These are phyloP conservation scores for Myodes glareolus DNA, from an alignment of 2,113 vertebrate species.

Conservation along the genomic window DNA sequence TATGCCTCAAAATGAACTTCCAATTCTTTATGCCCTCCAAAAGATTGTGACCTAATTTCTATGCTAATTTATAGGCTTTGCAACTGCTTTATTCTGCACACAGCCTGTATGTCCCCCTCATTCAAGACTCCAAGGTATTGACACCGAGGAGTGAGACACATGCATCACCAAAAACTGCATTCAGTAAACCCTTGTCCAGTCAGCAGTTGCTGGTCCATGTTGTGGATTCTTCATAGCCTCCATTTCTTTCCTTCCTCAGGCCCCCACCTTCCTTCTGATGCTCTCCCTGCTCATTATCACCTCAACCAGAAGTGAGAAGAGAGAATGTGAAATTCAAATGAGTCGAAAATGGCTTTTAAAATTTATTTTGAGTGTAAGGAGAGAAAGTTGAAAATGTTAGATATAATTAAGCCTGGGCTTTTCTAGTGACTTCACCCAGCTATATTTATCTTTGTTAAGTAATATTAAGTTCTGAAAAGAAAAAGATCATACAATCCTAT, in stretches of 20 bases:
- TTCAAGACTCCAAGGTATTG: slow-evolving; percentile 37
- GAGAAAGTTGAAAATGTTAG: slow-evolving; percentile 57
- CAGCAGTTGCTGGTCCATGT: slow-evolving; percentile 51
- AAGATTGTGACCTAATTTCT: slow-evolving; percentile 71
- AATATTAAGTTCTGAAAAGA: slow-evolving; percentile 39
- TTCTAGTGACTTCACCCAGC: slow-evolving; percentile 62
- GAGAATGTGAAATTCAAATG: slow-evolving; percentile 73
- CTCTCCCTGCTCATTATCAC: slow-evolving; percentile 78
- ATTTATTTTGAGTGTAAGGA: slow-evolving; percentile 72
- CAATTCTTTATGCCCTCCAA: slow-evolving; percentile 50
- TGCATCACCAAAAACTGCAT: slow-evolving; percentile 33
- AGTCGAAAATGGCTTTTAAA: slow-evolving; percentile 66
- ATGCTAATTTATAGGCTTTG: slow-evolving; percentile 68
- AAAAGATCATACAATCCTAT: neutral
- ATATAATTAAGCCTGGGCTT: slow-evolving; percentile 67
- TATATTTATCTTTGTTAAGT: slow-evolving; percentile 22
- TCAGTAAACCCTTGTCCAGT: slow-evolving; percentile 52
- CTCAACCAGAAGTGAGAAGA: slow-evolving; percentile 71
- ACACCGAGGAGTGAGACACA: neutral
- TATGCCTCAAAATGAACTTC: neutral
- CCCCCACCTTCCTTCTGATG: slow-evolving; percentile 67
- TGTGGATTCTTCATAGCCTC: slow-evolving; percentile 64
- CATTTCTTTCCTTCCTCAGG: slow-evolving; percentile 42
- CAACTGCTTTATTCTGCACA: slow-evolving; percentile 51
- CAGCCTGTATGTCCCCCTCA: slow-evolving; percentile 38